These are phyloP conservation scores for Synanthedon tipuliformis DNA, from an alignment of 2,888 invertebrate species.

Conservation along the genomic window DNA sequence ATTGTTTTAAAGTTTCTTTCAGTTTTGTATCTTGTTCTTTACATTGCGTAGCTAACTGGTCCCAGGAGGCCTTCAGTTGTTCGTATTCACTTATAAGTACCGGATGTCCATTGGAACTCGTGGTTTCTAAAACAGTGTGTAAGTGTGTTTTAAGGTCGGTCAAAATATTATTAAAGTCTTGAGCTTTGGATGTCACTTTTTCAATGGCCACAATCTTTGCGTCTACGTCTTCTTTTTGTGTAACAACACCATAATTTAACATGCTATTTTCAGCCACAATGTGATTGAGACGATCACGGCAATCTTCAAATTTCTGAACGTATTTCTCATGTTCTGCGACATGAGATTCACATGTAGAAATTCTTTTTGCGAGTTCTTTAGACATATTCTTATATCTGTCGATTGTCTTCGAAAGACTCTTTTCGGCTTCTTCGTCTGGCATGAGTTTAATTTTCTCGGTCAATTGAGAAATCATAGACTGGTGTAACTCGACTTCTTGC, in stretches of 20 bases:
- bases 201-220: slow-evolving; percentile 80
- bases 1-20: slow-evolving; percentile 80
- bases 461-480: slow-evolving; percentile 84
- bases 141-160: slow-evolving; percentile 77
- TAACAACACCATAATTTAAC: slow-evolving; percentile 81
- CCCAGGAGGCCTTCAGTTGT: slow-evolving; percentile 80
- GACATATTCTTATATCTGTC: slow-evolving; percentile 78
- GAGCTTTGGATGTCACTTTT: slow-evolving; percentile 78
- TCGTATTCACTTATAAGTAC: slow-evolving; percentile 79
- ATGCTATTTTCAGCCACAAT: slow-evolving; percentile 82
- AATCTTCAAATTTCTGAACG: slow-evolving; percentile 83
- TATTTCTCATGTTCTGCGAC: slow-evolving; percentile 86
- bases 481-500: slow-evolving; percentile 89
- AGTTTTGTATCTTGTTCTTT: slow-evolving; percentile 78
- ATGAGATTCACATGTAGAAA: slow-evolving; percentile 75
- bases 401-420: slow-evolving; percentile 79
- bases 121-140: slow-evolving; percentile 79
- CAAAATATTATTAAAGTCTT: slow-evolving; percentile 79
- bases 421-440: slow-evolving; percentile 82
- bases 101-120: slow-evolving; percentile 81
- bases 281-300: slow-evolving; percentile 84
- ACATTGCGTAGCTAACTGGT: slow-evolving; percentile 78
- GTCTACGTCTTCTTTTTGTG: slow-evolving; percentile 83
- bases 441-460: slow-evolving; percentile 84
- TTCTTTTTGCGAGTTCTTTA: slow-evolving; percentile 75